Conservation (phyloP, 1,140 invertebrate genomes). For the Pachypeltis micranthus region DNA sequence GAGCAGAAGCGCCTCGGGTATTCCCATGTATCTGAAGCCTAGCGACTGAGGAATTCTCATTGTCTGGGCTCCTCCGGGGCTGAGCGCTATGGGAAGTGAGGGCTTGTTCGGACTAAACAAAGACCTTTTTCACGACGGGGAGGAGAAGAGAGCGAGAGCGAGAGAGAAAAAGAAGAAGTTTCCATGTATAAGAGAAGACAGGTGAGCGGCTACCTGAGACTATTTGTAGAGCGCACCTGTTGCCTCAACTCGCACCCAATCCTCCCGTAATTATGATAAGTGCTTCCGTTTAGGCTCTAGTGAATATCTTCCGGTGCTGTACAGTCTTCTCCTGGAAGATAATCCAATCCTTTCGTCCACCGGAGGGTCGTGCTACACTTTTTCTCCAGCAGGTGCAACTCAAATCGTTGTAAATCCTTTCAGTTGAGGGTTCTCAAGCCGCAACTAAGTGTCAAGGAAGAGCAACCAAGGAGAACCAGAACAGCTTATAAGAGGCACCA, state of each 20-base stretch:
- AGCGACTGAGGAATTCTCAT: background rate
- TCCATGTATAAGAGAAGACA: conserved; percentile 1
- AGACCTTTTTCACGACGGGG: no score
- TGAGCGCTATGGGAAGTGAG: background rate
- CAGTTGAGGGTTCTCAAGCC: no score
- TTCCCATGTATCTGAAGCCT: background rate
- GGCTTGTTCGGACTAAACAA: conserved; percentile 6
- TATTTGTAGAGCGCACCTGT: conserved; percentile 1
- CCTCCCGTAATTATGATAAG: conserved; percentile 6
- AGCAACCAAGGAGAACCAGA: no score
- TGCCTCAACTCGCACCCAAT: background rate
- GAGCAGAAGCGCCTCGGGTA: no score
- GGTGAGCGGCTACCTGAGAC: conserved; percentile 7
- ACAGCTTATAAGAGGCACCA: no score
- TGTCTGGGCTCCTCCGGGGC: background rate
- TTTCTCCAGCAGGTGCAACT: no score
- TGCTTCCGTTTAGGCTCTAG: conserved; percentile 9
- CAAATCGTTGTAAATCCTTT: no score
- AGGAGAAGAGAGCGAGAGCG: no score
- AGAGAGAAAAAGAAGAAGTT: background rate
- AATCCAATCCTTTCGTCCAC: no score
- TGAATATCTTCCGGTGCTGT: background rate
- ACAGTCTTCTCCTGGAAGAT: no score
- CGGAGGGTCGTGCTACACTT: no score
- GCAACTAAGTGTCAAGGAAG: no score